Evolutionary conservation across 2,113 vertebrate species (phyloP), one percentile per base, ranked within the genome.

Genomic region (Proteles cristata): DNA sequence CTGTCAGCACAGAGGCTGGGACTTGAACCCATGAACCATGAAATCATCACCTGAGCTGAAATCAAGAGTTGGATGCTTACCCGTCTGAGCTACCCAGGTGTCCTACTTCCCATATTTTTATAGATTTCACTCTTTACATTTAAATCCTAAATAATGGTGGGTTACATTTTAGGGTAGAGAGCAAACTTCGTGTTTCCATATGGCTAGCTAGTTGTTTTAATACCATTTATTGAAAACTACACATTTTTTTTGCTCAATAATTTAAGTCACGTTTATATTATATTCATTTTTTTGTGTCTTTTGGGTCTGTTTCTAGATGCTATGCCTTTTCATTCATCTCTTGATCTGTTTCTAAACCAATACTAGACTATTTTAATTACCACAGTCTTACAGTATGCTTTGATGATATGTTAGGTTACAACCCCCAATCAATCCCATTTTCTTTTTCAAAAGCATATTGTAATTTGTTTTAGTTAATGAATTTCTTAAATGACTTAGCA

Each of bases 221-320:
- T 35, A 73, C 82, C 71, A 91, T 43, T 77, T 88, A 74, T 53
- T 79, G 66, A 86, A 83, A 94, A 92, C 69, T 35, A 8, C 1
- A 89, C 79, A 43, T 48, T 80, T 90, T 90, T 68, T 31, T 31
- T 28, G 7, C 26, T 11, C 58, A 83, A 73, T 81, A 81, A 69
- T 68, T 96, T 92, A 92, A 68, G 80, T 89, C n/a, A 94, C 39
- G 17, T 83, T 90, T 94, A 89, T n/a, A 43, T 86, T 73, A 88
- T 83, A 96, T 17, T 94, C 28, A 73, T 12, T 50, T 81, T 94
- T 96, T 12, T 12, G 11, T 21, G 14, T 73, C 11, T 23, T 89
- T 89, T 93, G 45, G 23, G 21, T 85, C 96, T 90, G 26, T 83
- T 89, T 95, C 26, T 96, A 53, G 45, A 55, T 87, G 68, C 8